Base-by-base conservation (phyloP, 1,140 invertebrate genomes). In the Myzus persicae region DNA sequence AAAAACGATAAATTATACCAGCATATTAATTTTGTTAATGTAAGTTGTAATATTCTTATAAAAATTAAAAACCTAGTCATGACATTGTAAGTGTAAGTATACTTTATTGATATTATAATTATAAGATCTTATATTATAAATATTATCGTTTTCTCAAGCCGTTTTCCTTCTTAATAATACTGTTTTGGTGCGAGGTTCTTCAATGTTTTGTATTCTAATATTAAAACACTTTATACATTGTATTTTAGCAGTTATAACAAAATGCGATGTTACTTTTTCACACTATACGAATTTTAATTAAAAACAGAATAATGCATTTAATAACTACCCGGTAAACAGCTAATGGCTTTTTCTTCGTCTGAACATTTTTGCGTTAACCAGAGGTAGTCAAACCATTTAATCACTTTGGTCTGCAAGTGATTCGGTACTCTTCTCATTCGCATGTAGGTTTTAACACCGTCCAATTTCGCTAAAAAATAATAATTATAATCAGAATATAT, bases 391-490 rank as follows among this genome's bases (percentile, higher is more conserved):
- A 99, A 99, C 99, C 99, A 99, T 95, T 99, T 99, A 95, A 99
- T 99, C 90, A 99, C 99, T 95, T 99, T 99, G 94, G 99, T 98
- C 96, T 99, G 98, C 82, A 99, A 96, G 95, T 99, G 98, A 94
- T 97, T 97, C 24, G 99, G 99, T 87, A 99, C 99, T 94, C 98
- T 96, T 90, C 99, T 96, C 97, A 99, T 98, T 92, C 98, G 96
- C 99, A 99, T 99, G 95, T 99, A 99, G 4, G 99, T 99, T 96
- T 99, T 99, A 54, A 99, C 99, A 24, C 98, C 98, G 94, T 99
- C 99, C 94, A 99, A 96, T 96, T 99, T 99, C 46, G 99, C 99
- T 99, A 96, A 38, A 89, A 94, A 40, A 91, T 38, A 76, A 90
- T 0, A 92, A 84, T 91, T 84, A 2, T 82, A 9, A 38, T 26